Evolutionary conservation across 2,113 vertebrate genomes (phyloP), one percentile per base, ranked within the genome.

Genomic region (Calonectris borealis): DNA sequence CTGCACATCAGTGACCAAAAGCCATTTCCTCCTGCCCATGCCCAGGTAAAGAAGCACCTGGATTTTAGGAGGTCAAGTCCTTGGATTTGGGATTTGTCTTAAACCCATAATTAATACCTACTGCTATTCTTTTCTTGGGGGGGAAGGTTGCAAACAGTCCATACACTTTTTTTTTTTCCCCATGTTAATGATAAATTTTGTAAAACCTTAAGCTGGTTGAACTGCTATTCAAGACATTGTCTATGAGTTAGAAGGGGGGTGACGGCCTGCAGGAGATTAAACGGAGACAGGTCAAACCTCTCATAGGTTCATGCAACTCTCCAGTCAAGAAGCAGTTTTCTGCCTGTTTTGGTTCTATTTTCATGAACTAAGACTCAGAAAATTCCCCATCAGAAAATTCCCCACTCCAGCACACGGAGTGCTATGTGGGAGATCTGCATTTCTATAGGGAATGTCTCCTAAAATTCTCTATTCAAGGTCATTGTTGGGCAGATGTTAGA

Each of bases 101-200:
- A 61, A 81, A 86, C 8, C 34, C 5, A 2, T 13, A 51, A 42
- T 29, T 83, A 93, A 62, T 36, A 58, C 6, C 11, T 36, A 18
- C 21, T 77, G 58, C 27, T 83, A 2, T 27, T 64, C 25, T 90
- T 75, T 52, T 57, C 44, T 48, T 10, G 11, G 17, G 38, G 8
- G 0, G 22, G 34, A 86, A 52, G 42, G 12, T 18, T 80, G 16
- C 12, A 49, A 57, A 61, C 26, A 80, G 79, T 8, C 21, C 27
- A 13, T 18, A 13, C 0, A 0, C 4, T 17, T 29, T 16, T 34
- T 29, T 34, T 29, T 9, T 10, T 2, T 1, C 8, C 52, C 61
- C 8, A 18, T 38, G 68, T 92, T 92, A 94, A 92, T 90, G 51
- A 77, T 85, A 80, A 55, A 72, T 87, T 83, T 40, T 54, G 79